Conservation (phyloP, 2,797 vertebrate species). For the Melopsittacus undulatus region DNA sequence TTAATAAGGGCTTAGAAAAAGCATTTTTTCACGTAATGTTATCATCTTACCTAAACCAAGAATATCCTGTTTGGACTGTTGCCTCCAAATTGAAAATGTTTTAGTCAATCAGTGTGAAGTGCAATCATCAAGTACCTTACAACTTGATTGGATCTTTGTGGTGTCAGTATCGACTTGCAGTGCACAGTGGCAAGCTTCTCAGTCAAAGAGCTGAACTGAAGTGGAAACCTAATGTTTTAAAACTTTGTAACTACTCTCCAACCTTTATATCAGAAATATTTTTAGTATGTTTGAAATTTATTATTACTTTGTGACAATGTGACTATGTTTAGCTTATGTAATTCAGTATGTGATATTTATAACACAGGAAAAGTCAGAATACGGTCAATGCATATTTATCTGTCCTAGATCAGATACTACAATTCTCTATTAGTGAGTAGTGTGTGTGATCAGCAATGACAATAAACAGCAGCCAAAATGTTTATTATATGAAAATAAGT, state of each 20-base stretch:
- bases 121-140: background rate
- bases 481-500: background rate
- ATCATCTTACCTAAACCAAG: background rate
- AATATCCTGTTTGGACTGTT: background rate
- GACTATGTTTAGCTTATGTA: background rate
- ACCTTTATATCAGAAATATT: background rate
- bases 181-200: background rate
- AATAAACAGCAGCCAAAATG: background rate
- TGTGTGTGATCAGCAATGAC: background rate
- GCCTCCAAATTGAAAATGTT: background rate
- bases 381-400: background rate
- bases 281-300: background rate
- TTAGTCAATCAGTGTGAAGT: background rate
- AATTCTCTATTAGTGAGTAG: background rate
- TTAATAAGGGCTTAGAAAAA: background rate
- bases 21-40: background rate
- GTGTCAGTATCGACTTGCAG: background rate
- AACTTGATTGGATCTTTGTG: background rate
- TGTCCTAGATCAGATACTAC: background rate
- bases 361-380: background rate
- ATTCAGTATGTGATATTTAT: background rate
- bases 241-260: background rate
- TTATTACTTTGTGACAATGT: background rate
- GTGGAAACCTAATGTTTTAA: background rate
- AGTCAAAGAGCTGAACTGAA: background rate